Conservation (phyloP, 2,113 vertebrate species). For the Calyptomena viridis region DNA sequence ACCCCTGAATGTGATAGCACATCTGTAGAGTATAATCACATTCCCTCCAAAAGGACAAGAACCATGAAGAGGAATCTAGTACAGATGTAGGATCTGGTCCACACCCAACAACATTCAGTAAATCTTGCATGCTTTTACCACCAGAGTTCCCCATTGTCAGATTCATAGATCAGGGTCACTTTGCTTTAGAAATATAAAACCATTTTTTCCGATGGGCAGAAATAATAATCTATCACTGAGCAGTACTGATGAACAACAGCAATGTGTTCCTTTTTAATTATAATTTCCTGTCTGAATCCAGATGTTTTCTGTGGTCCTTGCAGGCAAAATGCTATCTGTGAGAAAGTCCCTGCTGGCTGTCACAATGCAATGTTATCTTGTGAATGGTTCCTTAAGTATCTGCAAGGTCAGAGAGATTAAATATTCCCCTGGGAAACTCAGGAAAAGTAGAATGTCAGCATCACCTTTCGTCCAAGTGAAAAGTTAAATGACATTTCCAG, state of each 20-base stretch:
- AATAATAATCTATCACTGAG: not conserved
- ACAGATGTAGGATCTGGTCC: not conserved
- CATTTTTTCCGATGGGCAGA: not conserved
- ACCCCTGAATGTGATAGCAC: not conserved
- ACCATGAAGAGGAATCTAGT: not conserved
- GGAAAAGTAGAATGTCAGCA: constrained; percentile 70
- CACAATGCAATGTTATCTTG: constrained; percentile 40
- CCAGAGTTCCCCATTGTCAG: not conserved
- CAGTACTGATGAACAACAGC: not conserved
- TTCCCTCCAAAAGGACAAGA: not conserved
- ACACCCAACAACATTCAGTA: not conserved
- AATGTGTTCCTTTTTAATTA: not conserved
- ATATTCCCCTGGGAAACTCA: constrained; percentile 51
- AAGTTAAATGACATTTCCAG: constrained; percentile 68
- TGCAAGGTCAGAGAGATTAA: constrained; percentile 71
- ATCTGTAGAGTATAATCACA: not conserved
- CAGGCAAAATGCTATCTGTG: constrained; percentile 42
- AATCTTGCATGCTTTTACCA: not conserved
- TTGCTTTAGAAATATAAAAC: not conserved
- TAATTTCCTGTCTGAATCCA: constrained; percentile 19
- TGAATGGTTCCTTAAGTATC: constrained; percentile 65
- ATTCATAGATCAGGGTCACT: not conserved
- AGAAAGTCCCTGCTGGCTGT: constrained; percentile 48
- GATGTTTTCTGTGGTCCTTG: constrained; percentile 20
- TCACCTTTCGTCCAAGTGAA: constrained; percentile 49